Evolutionary conservation across 2,113 vertebrate genomes (phyloP).

Genomic region (Cacatua alba): DNA sequence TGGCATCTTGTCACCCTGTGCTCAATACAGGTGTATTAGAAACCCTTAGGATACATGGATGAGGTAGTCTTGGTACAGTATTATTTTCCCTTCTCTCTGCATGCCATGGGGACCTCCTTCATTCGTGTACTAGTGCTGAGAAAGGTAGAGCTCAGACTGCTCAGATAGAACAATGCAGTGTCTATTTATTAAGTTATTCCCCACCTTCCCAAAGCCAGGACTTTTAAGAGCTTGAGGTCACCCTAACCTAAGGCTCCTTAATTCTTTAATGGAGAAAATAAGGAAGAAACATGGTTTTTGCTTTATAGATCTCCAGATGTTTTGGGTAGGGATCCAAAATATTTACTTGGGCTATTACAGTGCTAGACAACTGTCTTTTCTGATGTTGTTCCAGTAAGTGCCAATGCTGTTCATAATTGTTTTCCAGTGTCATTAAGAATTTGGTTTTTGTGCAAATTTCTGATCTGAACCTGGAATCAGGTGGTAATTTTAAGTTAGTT

Average conservation of each 20-base stretch:
- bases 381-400: conserved; percentile 70
- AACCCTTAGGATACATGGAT: not conserved
- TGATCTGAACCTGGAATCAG: conserved; percentile 73
- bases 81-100: conserved; percentile 49
- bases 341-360: conserved; percentile 60
- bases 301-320: conserved; percentile 21
- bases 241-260: not conserved
- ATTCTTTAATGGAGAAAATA: not conserved
- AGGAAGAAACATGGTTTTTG: not conserved
- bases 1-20: not conserved
- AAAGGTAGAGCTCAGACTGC: conserved; percentile 14
- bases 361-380: conserved; percentile 57
- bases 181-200: conserved; percentile 37
- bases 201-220: conserved; percentile 6
- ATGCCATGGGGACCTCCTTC: conserved; percentile 20
- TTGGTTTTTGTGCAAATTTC: conserved; percentile 69
- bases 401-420: conserved; percentile 72
- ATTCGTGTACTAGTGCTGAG: conserved; percentile 57
- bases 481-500: conserved; percentile 66
- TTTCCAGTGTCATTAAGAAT: conserved; percentile 65
- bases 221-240: conserved; percentile 36
- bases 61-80: conserved; percentile 54
- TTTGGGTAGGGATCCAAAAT: conserved; percentile 20
- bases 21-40: not conserved
- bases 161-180: conserved; percentile 17